Evolutionary conservation across 2,113 vertebrate species (phyloP).

Genomic region (Chitala chitala): DNA sequence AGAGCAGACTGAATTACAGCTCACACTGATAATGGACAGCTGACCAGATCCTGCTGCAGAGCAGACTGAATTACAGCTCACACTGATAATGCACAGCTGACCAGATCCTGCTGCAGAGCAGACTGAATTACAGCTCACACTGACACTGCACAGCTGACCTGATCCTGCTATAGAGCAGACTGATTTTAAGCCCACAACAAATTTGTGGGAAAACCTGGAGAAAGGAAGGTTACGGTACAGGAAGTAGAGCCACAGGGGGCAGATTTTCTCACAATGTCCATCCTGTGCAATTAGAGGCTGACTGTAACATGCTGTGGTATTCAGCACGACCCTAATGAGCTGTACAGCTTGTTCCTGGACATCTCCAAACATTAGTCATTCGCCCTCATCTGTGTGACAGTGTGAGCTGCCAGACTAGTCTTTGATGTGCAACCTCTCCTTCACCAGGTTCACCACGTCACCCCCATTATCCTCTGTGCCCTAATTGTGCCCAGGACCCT

Average conservation of each 20-base stretch:
- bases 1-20: not conserved
- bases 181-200: no score
- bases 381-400: slow-evolving; percentile 56
- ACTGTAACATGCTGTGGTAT: slow-evolving; percentile 74
- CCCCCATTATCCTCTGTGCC: no score
- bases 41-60: no score
- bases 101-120: not conserved
- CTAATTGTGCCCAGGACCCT: no score
- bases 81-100: no score
- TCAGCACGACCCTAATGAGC: slow-evolving; percentile 74
- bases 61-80: no score
- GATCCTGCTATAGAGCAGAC: no score
- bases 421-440: slow-evolving; percentile 41
- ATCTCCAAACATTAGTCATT: slow-evolving; percentile 60
- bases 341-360: slow-evolving; percentile 51
- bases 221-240: slow-evolving; percentile 65
- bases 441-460: not conserved
- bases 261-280: slow-evolving; percentile 59
- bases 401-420: slow-evolving; percentile 49
- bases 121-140: slow-evolving; percentile 37
- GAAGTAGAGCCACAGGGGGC: slow-evolving; percentile 70
- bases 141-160: no score
- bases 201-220: not conserved
- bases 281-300: slow-evolving; percentile 70
- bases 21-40: no score